phyloP scores from a whole-genome alignment of 2,113 vertebrate species.

The Coracopsis vasa region DNA sequence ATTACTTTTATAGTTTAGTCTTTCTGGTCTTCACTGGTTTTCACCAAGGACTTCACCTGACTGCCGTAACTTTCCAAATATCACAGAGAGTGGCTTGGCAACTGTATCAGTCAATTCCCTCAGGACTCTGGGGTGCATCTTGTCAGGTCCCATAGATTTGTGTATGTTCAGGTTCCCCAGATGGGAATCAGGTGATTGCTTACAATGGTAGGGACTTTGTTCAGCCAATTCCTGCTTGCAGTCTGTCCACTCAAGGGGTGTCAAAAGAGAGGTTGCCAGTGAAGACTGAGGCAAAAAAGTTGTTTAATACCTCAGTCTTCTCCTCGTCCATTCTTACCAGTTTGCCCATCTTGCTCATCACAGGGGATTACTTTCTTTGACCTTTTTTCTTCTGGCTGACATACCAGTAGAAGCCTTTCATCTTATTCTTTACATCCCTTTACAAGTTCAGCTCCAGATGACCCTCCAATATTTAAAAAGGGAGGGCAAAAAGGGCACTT shows the following conservation, averaged over 20 bases:
- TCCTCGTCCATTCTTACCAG: background rate
- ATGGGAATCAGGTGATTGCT: background rate
- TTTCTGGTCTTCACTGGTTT: background rate
- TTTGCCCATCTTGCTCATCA: background rate
- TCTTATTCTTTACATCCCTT: background rate
- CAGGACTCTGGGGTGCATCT: background rate
- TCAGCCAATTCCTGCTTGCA: background rate
- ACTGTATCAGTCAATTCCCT: background rate
- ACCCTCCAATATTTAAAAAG: background rate
- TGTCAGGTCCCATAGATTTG: background rate
- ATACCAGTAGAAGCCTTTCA: background rate
- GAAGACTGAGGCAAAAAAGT: background rate
- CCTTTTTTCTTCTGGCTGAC: background rate
- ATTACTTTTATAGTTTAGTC: background rate
- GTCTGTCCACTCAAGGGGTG: background rate
- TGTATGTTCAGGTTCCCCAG: fast-evolving
- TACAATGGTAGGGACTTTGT: background rate
- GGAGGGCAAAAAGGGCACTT: background rate
- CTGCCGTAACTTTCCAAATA: background rate
- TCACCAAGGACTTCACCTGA: background rate
- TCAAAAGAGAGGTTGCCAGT: background rate
- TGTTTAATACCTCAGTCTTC: background rate
- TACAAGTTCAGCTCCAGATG: background rate
- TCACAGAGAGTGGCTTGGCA: background rate
- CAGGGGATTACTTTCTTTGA: background rate